Evolutionary conservation across 2,888 invertebrate species (phyloP), one percentile per base, ranked within the genome.

Genomic region (Acanthoscelides obtectus): DNA sequence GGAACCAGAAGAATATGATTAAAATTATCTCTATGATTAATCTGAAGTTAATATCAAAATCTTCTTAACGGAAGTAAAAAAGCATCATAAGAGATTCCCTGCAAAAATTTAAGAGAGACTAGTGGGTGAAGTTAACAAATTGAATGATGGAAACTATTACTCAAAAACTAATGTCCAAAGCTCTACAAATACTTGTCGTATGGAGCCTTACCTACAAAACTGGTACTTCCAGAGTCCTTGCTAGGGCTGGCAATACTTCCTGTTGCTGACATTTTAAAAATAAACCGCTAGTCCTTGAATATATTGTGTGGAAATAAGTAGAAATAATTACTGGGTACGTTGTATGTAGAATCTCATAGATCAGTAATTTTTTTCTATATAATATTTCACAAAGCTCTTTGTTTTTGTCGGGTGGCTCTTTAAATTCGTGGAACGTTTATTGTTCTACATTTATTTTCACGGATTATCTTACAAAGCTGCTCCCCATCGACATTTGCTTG

Each of bases 191-290:
- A n/a, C n/a, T n/a, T n/a, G n/a, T n/a, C n/a, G n/a, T n/a, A n/a
- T n/a, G n/a, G n/a, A n/a, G n/a, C n/a, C n/a, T n/a, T 25, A 22
- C 82, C 80, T 69, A 79, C 79, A 71, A 81, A 77, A 71, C 83
- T 83, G 69, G 66, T 75, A 69, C 75, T 77, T 65, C 80, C 80
- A 27, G 75, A 84, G 73, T 85, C 85, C 74, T 81, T 83, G 69
- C 83, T 82, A 4, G 84, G 84, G 75, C 84, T 85, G n/a, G 80
- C 82, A 64, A 80, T 77, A 75, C 79, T 79, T 72, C 78, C 80
- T 72, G 78, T 75, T 75, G 77, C 73, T 70, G 79, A 79, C 78
- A 78, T 79, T 6, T 45, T 70, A 45, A 4, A 17, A 6, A 25
- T 25, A 5, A 25, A 25, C 25, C 8, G 25, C 4, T 25, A 45